Percentiles rank a stretch among this genome's conserved stretches.
Evolutionary conservation across 2,888 invertebrate genomes (phyloP).

Genomic region (Hofmannophila pseudospretella): DNA sequence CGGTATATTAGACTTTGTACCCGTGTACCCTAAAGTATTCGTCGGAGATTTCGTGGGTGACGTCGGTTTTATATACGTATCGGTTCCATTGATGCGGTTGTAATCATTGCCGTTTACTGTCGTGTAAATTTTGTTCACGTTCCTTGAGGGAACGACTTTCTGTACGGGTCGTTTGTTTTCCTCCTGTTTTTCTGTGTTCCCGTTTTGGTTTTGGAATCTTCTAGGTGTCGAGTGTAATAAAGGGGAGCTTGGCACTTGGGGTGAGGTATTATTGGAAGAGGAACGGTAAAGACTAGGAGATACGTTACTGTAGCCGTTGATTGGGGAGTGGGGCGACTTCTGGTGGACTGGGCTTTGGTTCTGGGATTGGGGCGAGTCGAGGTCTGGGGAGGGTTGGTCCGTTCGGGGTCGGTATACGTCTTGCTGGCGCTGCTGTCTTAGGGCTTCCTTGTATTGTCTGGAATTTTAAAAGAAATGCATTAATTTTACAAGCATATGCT

Average conservation of each 20-base stretch:
- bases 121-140: slow-evolving; percentile 72
- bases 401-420: slow-evolving; percentile 86
- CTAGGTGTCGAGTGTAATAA: slow-evolving; percentile 70
- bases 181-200: slow-evolving; percentile 55
- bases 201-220: slow-evolving; percentile 60
- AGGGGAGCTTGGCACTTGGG: slow-evolving; percentile 65
- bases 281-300: slow-evolving; percentile 62
- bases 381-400: slow-evolving; percentile 75
- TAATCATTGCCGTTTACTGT: slow-evolving; percentile 69
- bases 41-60: slow-evolving; percentile 81
- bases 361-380: slow-evolving; percentile 73
- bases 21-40: slow-evolving; percentile 79
- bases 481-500: neutral
- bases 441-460: slow-evolving; percentile 93
- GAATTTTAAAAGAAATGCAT: slow-evolving; percentile 27
- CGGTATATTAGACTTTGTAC: slow-evolving; percentile 53
- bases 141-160: slow-evolving; percentile 88
- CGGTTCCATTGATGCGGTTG: slow-evolving; percentile 49
- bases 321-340: slow-evolving; percentile 68
- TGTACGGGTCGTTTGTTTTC: slow-evolving; percentile 84
- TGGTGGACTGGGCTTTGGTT: slow-evolving; percentile 69
- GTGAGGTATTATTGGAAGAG: slow-evolving; percentile 43
- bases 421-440: slow-evolving; percentile 90
- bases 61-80: slow-evolving; percentile 80
- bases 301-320: slow-evolving; percentile 77